These are phyloP conservation scores for Cryptus viduatorius DNA, from an alignment of 2,888 invertebrate genomes.

Conservation along the genomic window DNA sequence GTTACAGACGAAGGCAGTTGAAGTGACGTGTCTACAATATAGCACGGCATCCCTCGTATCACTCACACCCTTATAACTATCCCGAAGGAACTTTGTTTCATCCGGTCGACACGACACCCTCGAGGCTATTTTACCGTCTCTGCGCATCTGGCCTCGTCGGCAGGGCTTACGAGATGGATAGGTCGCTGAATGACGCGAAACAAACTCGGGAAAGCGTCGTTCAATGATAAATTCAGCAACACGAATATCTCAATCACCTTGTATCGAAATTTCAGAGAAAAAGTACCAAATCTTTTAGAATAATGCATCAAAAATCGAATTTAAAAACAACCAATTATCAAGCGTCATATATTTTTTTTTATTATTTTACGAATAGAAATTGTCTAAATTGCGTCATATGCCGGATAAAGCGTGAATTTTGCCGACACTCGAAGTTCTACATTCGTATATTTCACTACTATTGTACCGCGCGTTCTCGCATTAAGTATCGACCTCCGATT, in stretches of 20 bases:
- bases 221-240: neutral
- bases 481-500: neutral
- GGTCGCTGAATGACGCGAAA: neutral
- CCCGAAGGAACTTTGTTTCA: constrained; percentile 46
- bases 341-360: neutral
- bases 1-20: constrained; percentile 32
- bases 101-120: constrained; percentile 3
- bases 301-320: neutral
- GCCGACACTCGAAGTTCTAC: neutral
- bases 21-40: constrained; percentile 30
- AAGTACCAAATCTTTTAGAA: neutral
- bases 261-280: neutral
- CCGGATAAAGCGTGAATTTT: neutral
- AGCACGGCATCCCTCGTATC: constrained; percentile 16
- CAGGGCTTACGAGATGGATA: neutral
- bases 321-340: neutral
- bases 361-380: neutral
- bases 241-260: neutral
- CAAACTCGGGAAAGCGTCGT: neutral
- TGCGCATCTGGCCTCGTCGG: neutral
- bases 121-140: neutral
- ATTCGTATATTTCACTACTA: neutral
- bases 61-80: constrained; percentile 10
- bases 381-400: neutral
- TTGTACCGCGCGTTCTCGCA: neutral